These are phyloP conservation scores for Chironomus tentans DNA, from an alignment of 2,888 invertebrate genomes.

Conservation along the genomic window DNA sequence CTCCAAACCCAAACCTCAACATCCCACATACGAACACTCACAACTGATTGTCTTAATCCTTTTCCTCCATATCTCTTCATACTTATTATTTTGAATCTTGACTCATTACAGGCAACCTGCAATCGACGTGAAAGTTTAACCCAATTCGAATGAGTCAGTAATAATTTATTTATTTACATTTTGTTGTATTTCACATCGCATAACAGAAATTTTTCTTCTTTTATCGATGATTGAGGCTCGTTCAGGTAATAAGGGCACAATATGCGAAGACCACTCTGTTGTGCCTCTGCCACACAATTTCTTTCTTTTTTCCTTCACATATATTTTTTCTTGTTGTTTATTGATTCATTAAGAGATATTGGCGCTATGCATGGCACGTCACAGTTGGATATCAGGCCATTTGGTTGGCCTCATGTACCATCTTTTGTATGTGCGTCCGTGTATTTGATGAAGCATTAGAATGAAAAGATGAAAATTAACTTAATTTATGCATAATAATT, in stretches of 20 bases:
- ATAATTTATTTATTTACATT: not conserved
- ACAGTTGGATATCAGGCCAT: not conserved
- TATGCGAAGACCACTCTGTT: too few relatives aligned
- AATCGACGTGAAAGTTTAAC: not conserved
- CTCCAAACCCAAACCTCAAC: too few relatives aligned
- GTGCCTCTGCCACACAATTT: too few relatives aligned
- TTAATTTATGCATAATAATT: conserved; percentile 13
- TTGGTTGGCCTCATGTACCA: conserved; percentile 2
- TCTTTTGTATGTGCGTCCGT: not conserved
- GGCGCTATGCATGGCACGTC: conserved; percentile 22
- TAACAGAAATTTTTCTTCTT: not conserved
- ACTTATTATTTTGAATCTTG: too few relatives aligned
- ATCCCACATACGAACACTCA: too few relatives aligned
- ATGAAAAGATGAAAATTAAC: conserved; percentile 2
- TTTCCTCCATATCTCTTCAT: too few relatives aligned
- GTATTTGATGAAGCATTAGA: not conserved
- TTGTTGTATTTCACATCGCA: not conserved
- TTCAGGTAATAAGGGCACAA: not conserved
- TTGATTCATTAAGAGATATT: conserved; percentile 24
- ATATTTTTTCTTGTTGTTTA: not conserved
- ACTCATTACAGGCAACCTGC: too few relatives aligned
- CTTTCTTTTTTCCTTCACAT: too few relatives aligned
- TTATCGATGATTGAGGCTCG: not conserved
- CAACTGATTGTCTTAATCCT: too few relatives aligned
- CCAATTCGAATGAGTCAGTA: not conserved